Evolutionary conservation across 2,888 invertebrate species (phyloP), one percentile per base, ranked within the genome.

Genomic region (Mesopsocus fuscifrons): DNA sequence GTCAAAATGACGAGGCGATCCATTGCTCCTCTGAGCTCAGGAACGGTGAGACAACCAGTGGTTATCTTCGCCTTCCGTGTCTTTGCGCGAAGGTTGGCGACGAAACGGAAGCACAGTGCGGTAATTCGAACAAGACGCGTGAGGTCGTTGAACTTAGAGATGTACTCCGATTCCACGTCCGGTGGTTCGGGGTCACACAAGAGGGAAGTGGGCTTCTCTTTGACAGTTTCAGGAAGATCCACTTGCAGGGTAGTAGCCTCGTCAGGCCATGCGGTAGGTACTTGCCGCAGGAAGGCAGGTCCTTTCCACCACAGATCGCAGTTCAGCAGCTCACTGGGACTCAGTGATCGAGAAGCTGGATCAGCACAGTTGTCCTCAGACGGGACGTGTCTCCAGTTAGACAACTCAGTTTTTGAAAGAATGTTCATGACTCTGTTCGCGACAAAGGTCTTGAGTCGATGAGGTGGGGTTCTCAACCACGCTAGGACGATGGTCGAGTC

Each of bases 401-500:
- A 13, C 9, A 15, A n/a, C 17, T 44, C 30, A 4, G 48, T 47
- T 18, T 48, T 18, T 21, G 38, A 6, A 31, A 50, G 48, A 30
- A 54, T 54, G 44, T 48, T 45, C 15, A 47, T 16, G 2, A 54
- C 48, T 8, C 52, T 35, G 46, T 54, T 49, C 9, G 47, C 46
- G 2, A 54, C 52, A 44, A 52, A 54, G 1, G 51, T 52, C 35
- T 51, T 49, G 49, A 51, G 53, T 18, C 44, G 38, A 9, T 35
- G 20, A 20, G 50, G 44, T 33, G 41, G 38, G 9, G 34, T n/a
- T 22, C 41, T 44, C 16, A 53, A 30, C 53, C 54, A 53, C 5
- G 45, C 43, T 31, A 54, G 40, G 1, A 49, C 51, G 26, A 53
- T 52, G 8, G 48, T 49, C 2, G 51, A 53, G 44, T 53, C 53